Base-by-base conservation (phyloP, 2,113 vertebrate species). In the Falco punctatus region DNA sequence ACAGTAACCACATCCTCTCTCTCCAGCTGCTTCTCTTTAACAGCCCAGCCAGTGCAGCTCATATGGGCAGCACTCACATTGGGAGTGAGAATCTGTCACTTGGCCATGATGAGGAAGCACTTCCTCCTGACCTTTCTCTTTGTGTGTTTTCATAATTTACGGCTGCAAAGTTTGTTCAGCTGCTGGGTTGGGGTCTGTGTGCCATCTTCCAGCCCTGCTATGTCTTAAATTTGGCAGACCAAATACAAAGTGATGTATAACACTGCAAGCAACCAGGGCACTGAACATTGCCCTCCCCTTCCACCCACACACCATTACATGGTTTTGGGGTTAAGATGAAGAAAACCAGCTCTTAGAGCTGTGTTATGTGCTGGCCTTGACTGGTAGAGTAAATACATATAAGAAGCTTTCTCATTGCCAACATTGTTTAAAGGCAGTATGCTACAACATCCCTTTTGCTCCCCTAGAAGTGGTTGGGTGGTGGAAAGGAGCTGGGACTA, bases 1-100 rank as follows among this genome's bases (percentile, higher is more conserved):
- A 72, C 28, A 85, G 42, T 95, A 97, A 97, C 94, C 96, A 96
- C 97, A 98, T 97, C 97, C 94, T 96, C 86, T 81, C 33, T 84
- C 40, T 88, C 26, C 96, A 97, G 87, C 78, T 95, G 95, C 72
- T 94, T 92, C 81, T 75, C 92, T 94, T 96, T 78, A 88, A 52
- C 64, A 69, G 5, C 69, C 78, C n/a, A 15, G 20, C 28, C 51
- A 62, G 26, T 28, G 46, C 61, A 93, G 91, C 90, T 97, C 69
- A 79, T 55, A 58, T 35, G 57, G 59, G 65, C 52, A 94, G 51
- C 0, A 1, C 65, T 86, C 11, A 1, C 8, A 5, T 12, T 77
- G 40, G 28, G 86, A 91, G 83, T 85, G 87, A 81, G 93, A 97
- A 92, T 66, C 51, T 90, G 75, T 94, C 84, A 94, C 90, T 96